A percentile compares a stretch with the other conserved stretches of the same genome.
Conservation (phyloP, 2,888 invertebrate genomes). For the Watsonalla binaria region DNA sequence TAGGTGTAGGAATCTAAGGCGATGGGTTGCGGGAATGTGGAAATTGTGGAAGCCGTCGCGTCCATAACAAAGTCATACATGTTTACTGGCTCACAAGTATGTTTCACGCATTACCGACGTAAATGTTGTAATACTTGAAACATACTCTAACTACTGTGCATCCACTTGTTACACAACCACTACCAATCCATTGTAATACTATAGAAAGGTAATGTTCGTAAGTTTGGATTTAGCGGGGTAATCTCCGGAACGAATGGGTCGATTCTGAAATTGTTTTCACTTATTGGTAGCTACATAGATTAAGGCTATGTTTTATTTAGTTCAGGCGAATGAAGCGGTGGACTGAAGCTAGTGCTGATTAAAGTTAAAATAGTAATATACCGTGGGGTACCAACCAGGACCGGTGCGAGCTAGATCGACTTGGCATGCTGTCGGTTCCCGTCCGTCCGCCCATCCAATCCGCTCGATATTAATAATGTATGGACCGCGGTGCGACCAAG, state of each 20-base stretch:
- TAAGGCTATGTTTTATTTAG: too few relatives aligned
- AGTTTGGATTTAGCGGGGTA: too few relatives aligned
- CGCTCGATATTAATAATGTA: slow-evolving; percentile 46
- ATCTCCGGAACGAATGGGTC: too few relatives aligned
- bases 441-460: slow-evolving; percentile 15
- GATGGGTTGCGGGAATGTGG: slow-evolving; percentile 30
- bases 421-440: slow-evolving; percentile 31
- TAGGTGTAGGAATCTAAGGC: slow-evolving; percentile 11
- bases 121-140: too few relatives aligned
- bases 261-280: too few relatives aligned
- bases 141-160: too few relatives aligned
- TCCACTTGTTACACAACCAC: too few relatives aligned
- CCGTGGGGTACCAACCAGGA: neutral
- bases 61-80: slow-evolving; percentile 17
- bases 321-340: too few relatives aligned
- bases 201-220: too few relatives aligned
- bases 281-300: too few relatives aligned
- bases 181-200: too few relatives aligned
- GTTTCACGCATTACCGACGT: slow-evolving; percentile 23
- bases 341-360: too few relatives aligned
- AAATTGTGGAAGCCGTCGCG: slow-evolving; percentile 8
- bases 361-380: neutral
- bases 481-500: slow-evolving; percentile 23
- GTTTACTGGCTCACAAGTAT: slow-evolving; percentile 15
- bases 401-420: slow-evolving; percentile 7